A percentile compares a stretch with the other conserved stretches of the same genome.
Evolutionary conservation across 2,113 vertebrate species (phyloP).

Genomic region (Ploceus nigricollis): DNA sequence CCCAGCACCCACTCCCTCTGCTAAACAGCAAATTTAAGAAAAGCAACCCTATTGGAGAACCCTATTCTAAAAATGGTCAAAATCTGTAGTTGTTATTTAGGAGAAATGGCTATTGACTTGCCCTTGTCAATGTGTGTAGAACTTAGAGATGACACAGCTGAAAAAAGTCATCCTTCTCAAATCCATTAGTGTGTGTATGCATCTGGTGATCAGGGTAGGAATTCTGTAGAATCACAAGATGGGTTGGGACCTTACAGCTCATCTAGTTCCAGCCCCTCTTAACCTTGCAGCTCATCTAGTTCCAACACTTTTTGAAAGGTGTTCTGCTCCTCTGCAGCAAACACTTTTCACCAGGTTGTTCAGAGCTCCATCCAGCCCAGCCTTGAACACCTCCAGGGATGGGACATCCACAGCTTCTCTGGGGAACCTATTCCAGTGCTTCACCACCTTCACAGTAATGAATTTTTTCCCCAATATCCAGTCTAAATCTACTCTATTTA

Average conservation of each 20-base stretch:
- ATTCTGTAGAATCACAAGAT: background rate
- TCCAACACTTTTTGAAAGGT: background rate
- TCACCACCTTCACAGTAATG: background rate
- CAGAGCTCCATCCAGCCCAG: background rate
- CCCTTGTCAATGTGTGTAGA: fast-evolving
- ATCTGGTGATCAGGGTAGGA: background rate
- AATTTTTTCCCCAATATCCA: background rate
- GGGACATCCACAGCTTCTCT: background rate
- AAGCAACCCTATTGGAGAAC: fast-evolving
- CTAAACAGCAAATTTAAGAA: background rate
- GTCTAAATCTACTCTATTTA: background rate
- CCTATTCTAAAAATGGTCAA: background rate
- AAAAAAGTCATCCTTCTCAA: background rate
- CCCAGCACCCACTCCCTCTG: fast-evolving
- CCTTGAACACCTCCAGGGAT: background rate
- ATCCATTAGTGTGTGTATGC: background rate
- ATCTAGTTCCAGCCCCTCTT: background rate
- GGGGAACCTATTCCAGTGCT: background rate
- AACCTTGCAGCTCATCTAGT: background rate
- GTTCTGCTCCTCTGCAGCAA: background rate
- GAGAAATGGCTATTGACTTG: background rate
- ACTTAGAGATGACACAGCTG: background rate
- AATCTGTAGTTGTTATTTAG: too few relatives aligned
- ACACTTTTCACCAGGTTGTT: background rate
- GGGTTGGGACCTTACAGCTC: background rate